Evolutionary conservation across 2,113 vertebrate species (phyloP), one percentile per base, ranked within the genome.

Genomic region (Stegastes partitus): DNA sequence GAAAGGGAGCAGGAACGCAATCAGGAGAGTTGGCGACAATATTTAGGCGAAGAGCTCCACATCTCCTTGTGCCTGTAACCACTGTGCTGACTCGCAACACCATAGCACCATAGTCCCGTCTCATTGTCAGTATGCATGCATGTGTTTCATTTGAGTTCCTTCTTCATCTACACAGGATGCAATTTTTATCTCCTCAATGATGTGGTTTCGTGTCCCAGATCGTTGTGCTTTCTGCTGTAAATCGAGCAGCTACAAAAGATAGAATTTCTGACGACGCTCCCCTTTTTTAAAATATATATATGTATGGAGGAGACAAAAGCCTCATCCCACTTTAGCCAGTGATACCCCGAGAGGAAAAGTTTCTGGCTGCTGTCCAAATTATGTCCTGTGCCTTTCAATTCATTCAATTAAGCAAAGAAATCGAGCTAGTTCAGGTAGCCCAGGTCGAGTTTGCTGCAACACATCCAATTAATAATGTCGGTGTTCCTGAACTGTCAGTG

Each of bases 381-480:
- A 34, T 31, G 75, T 55, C 18, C 71, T 8, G 82, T 89, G 82
- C 77, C 82, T 87, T 83, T 68, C 5, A 66, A 25, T 59, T 56
- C 5, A 57, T n/a, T 11, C 28, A 72, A 49, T 23, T 26, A 53
- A 49, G 31, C 77, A 71, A 71, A 69, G 23, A 34, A 21, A 28
- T 26, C 47, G 45, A 0, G 19, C 26, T 39, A 15, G n/a, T 65
- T 66, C 68, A 65, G 51, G 45, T 21, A 72, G 61, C 15, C 26
- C 42, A 23, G 31, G 0, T 51, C 8, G 15, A 39, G 11, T 42
- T 11, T 31, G 58, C 58, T 71, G 76, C 59, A 4, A 31, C 39
- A 4, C 49, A 42, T 2, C 18, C 26, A 21, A 21, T 51, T 15
- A 28, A 68, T 19, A 2, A 42, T 15, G 39, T 11, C 15, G 18